Evolutionary conservation across 2,113 vertebrate genomes (phyloP), one percentile per base, ranked within the genome.

Genomic region (Nannospalax galili): DNA sequence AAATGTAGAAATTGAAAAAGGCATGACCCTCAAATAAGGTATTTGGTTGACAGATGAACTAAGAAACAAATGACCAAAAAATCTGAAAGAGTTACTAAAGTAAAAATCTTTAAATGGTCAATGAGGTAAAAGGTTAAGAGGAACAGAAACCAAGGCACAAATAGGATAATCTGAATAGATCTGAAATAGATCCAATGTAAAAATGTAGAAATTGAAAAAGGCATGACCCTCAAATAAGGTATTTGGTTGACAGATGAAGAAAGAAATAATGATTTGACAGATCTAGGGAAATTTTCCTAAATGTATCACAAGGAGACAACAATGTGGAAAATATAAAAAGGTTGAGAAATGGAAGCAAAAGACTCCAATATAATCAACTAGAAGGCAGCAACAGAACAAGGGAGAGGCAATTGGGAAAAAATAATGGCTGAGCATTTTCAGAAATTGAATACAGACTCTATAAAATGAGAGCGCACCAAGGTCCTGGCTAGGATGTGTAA

Each of bases 241-340:
- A 26, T n/a, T 97, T 56, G 42, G 0, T 48, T 74, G 79, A 87
- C 24, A 82, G 69, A 28, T 45, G 30, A 75, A 15, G 64, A 86
- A 24, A 69, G 28, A 95, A 93, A 84, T 26, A 93, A 82, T 93
- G 2, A 37, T 84, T 75, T 84, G 48, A 88, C 35, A 88, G 17
- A 70, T 65, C 48, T 92, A 64, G 70, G 40, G 37, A 90, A 90
- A 78, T 82, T 58, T 70, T 88, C 32, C 8, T 60, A 75, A 78
- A 65, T 67, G 9, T 93, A 93, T 52, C 56, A 77, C 20, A 70
- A 4, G 79, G 37, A 64, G 17, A 17, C 20, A 64, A 81, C 95
- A 65, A 82, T 22, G 48, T 52, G 28, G 37, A 52, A 82, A 96
- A 92, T 77, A 80, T 12, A 58, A 85, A 91, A 48, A 32, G 52